phyloP scores from a whole-genome alignment of 2,113 vertebrate genomes.

The Hiodon tergisus region DNA sequence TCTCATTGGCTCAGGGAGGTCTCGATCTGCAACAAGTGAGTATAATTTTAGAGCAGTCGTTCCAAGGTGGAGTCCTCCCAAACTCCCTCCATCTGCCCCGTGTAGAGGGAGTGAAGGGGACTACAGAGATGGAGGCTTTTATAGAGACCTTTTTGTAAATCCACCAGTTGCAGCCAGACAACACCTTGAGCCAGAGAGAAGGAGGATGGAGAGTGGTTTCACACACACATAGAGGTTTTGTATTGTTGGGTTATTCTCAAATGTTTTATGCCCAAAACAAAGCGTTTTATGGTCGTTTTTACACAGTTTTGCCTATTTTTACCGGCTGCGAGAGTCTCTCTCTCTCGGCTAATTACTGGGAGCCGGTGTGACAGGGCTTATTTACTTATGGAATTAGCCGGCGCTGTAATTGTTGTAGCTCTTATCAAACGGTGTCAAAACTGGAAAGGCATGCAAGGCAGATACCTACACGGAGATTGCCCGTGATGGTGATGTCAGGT shows the following conservation, averaged over 20 bases:
- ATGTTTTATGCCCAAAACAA: too few species aligned
- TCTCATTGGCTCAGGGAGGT: conserved; percentile 63
- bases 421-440: neutral
- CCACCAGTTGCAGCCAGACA: conserved; percentile 2
- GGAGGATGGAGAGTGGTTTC: neutral
- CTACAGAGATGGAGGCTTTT: neutral
- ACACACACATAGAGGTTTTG: too few species aligned
- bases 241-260: too few species aligned
- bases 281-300: neutral
- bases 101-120: neutral
- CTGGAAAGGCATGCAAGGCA: neutral
- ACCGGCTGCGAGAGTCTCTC: neutral
- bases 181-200: conserved; percentile 16
- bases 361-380: neutral
- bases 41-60: conserved; percentile 25
- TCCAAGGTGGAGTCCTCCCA: neutral
- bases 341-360: neutral
- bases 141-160: neutral
- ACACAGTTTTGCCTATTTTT: neutral
- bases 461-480: neutral
- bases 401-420: neutral
- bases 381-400: neutral
- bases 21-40: conserved; percentile 69
- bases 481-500: neutral
- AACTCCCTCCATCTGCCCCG: neutral